phyloP scores from a whole-genome alignment of 2,888 invertebrate genomes.

The Dermolepida albohirtum region DNA sequence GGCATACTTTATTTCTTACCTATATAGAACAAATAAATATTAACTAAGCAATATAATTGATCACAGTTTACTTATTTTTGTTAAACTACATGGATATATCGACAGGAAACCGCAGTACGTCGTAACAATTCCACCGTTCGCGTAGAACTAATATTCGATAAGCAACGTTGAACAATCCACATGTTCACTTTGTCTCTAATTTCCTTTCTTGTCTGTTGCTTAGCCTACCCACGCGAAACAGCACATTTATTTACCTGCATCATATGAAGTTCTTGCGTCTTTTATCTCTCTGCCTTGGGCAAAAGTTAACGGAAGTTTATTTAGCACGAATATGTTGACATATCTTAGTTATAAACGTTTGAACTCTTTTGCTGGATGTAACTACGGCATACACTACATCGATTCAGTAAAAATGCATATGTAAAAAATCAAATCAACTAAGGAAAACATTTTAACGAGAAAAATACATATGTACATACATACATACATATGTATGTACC shows the following conservation, averaged over 20 bases:
- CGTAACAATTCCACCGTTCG: conserved; percentile 10
- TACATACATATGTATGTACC: too few species aligned
- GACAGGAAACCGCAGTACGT: conserved; percentile 2
- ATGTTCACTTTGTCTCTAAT: conserved; percentile 4
- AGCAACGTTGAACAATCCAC: conserved; percentile 1
- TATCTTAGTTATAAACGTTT: conserved; percentile 11
- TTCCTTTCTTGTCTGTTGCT: conserved; percentile 4
- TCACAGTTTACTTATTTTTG: background rate
- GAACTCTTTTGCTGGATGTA: background rate
- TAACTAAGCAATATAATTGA: background rate
- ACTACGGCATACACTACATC: too few species aligned
- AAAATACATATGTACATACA: too few species aligned
- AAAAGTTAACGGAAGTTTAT: conserved; percentile 29
- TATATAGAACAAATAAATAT: too few species aligned
- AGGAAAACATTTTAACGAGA: too few species aligned
- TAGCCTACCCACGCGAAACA: background rate
- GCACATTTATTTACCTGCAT: conserved; percentile 14
- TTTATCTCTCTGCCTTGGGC: conserved; percentile 9
- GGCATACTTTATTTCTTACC: too few species aligned
- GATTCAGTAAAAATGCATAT: too few species aligned
- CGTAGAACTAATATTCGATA: background rate
- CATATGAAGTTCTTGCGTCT: background rate
- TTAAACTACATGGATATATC: background rate
- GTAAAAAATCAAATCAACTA: too few species aligned
- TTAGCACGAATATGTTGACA: background rate